These are phyloP conservation scores for Epinephelus lanceolatus DNA, from an alignment of 2,113 vertebrate genomes.

Conservation along the genomic window DNA sequence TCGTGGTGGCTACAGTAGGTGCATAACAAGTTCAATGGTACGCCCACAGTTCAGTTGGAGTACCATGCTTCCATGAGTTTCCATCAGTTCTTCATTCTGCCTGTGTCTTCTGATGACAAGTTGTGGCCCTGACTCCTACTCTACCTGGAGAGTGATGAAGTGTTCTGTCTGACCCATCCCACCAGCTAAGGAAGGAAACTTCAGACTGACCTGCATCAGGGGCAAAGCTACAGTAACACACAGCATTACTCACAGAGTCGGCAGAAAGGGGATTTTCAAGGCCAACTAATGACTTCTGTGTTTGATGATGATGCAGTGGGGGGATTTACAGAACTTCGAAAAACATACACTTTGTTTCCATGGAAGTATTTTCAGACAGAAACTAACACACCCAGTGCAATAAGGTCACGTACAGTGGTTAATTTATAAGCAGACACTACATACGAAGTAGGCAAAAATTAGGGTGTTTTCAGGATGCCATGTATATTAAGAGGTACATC, in stretches of 20 bases:
- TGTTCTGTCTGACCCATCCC: constrained; percentile 28
- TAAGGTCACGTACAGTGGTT: neutral
- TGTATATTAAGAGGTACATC: neutral
- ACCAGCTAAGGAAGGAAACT: constrained; percentile 22
- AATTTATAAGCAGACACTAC: neutral
- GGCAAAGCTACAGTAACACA: constrained; percentile 26
- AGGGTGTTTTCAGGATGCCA: neutral
- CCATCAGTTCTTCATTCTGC: constrained; percentile 48
- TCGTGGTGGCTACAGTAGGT: constrained; percentile 6
- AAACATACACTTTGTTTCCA: neutral
- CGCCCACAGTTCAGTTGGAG: constrained; percentile 50
- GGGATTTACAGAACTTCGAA: neutral
- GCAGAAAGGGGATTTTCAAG: constrained; percentile 26
- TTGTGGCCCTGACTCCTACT: constrained; percentile 50
- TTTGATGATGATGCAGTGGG: constrained; percentile 16
- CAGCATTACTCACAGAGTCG: constrained; percentile 22
- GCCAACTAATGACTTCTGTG: neutral
- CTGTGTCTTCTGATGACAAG: constrained; percentile 38
- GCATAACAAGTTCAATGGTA: constrained; percentile 47
- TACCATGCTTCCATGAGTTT: constrained; percentile 45
- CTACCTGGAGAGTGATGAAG: constrained; percentile 51
- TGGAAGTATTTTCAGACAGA: neutral
- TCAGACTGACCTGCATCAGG: constrained; percentile 28
- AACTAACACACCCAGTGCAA: neutral
- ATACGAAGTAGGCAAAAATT: neutral